Evolutionary conservation across 2,797 vertebrate species (phyloP), one percentile per base, ranked within the genome.

Genomic region (Iguana delicatissima): DNA sequence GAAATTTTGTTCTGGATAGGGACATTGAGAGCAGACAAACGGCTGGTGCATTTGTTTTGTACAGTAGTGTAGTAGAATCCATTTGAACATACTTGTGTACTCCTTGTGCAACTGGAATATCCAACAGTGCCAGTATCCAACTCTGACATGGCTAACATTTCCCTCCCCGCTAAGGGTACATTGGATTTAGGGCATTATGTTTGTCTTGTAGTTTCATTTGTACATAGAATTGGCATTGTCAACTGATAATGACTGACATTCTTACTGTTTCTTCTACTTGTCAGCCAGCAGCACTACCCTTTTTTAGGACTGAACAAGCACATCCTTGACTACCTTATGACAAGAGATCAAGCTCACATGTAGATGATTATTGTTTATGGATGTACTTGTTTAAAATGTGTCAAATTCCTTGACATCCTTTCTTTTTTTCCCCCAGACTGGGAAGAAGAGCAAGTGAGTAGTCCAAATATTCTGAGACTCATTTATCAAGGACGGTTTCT

Each of bases 401-500:
- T 62, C 24, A 64, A 29, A 3, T 38, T 13, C 32, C 38, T n/a
- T 80, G 10, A 69, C 32, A 12, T 50, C 42, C 55, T 91, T 84
- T 86, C 2, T n/a, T 32, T 69, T 76, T 85, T 92, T 96, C 93
- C 88, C 97, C 93, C 97, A 99, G 99, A 99, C 90, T 99, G 99
- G 99, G 99, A 99, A 96, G 98, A 99, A 96, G 99, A 99, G 83
- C 98, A 99, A 96, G 99, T 99, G 96, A 99, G 98, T 98, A 99
- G 99, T 97, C 99, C 99, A 89, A 99, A 98, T 97, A 99, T 99
- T 96, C 98, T 99, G 94, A 97, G 99, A 94, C 98, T 99, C 97
- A 99, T 99, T 98, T 99, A 99, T 98, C 99, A 99, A 98, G 99
- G 99, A 94, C 98, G 99, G 86, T 99, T 99, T 98, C 98, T 99